Conservation (phyloP, 92 coral and sea anemone species). For the Palythoa heliodiscus region DNA sequence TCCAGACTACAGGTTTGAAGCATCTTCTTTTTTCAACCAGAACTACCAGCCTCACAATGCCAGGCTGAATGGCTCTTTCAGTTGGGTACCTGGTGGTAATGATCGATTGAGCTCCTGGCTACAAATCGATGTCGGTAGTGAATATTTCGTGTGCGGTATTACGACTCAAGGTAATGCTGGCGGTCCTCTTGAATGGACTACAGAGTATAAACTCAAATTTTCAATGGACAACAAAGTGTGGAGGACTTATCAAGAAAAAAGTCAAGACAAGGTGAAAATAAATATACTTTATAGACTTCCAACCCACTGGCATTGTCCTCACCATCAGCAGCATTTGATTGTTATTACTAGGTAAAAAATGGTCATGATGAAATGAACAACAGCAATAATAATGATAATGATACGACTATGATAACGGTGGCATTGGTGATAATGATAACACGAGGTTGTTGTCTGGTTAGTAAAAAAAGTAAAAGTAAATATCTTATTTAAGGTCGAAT, state of each 20-base stretch:
- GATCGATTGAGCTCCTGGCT: neutral
- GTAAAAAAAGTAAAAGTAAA: too few relatives aligned
- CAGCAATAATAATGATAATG: too few relatives aligned
- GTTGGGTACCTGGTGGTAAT: neutral
- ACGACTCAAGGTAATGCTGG: conserved; percentile 1
- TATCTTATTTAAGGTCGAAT: too few relatives aligned
- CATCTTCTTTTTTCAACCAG: conserved; percentile 1
- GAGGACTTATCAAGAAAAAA: neutral
- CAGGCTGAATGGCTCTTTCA: neutral
- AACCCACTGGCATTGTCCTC: neutral
- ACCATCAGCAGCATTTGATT: neutral
- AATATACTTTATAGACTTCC: neutral
- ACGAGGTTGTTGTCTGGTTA: too few relatives aligned
- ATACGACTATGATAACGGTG: too few relatives aligned
- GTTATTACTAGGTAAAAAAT: neutral
- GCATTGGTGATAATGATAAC: too few relatives aligned
- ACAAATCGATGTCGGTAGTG: conserved; percentile 6
- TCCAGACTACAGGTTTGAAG: neutral
- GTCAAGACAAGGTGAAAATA: neutral
- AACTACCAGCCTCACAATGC: neutral
- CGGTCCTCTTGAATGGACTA: neutral
- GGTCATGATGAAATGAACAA: too few relatives aligned
- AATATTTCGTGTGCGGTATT: neutral
- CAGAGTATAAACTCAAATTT: neutral
- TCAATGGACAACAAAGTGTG: conserved; percentile 1